phyloP scores from a whole-genome alignment of 2,888 invertebrate species.

The Platerodrilus igneus region DNA sequence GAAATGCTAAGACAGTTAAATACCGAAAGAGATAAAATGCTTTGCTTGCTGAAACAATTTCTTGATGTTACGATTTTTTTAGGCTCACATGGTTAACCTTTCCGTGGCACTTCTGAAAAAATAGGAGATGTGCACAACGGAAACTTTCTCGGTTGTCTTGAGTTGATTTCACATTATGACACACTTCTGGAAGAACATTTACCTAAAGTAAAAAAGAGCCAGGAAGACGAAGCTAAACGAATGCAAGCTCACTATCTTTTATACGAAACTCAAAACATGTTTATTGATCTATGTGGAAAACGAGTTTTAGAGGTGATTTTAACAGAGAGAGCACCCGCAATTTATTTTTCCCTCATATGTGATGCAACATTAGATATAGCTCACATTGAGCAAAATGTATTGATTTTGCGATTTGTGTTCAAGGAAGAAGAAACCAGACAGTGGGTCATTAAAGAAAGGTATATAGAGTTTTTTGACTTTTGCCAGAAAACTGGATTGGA shows the following conservation, averaged over 20 bases:
- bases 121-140: slow-evolving; percentile 2
- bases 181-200: slow-evolving; percentile 10
- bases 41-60: slow-evolving; percentile 3
- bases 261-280: slow-evolving; percentile 1
- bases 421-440: too few relatives aligned
- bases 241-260: neutral
- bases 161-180: slow-evolving; percentile 13
- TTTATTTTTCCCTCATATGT: neutral
- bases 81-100: neutral
- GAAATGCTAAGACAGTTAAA: slow-evolving; percentile 3
- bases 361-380: neutral
- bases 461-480: neutral
- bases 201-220: slow-evolving; percentile 8
- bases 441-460: neutral
- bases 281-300: slow-evolving; percentile 1
- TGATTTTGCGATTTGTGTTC: too few relatives aligned
- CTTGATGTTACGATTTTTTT: slow-evolving; percentile 4
- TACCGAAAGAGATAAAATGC: slow-evolving; percentile 2
- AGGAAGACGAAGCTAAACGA: slow-evolving; percentile 5
- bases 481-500: too few relatives aligned
- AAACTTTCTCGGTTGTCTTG: slow-evolving; percentile 8
- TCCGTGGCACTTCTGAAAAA: slow-evolving; percentile 2
- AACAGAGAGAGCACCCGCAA: neutral
- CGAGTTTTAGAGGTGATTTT: slow-evolving; percentile 2
- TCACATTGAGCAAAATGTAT: neutral